Base-by-base conservation (phyloP, 1,140 invertebrate species). In the Ips typographus region DNA sequence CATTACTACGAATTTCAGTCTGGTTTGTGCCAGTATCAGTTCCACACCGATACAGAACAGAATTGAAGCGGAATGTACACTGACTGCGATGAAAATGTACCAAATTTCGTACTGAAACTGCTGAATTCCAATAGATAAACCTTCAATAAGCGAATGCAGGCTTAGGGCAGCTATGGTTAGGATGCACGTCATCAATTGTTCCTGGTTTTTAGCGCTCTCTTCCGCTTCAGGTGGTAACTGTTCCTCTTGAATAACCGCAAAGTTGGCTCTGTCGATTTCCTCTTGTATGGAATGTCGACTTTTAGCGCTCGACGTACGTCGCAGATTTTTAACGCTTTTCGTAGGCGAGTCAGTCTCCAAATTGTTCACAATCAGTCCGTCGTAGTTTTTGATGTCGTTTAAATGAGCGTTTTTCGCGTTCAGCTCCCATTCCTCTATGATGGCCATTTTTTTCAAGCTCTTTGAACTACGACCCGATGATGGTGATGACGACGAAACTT, bases 91-190 rank as follows among this genome's bases (percentile, higher is more conserved):
- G 47, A 91, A 89, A n/a, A 92, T 78, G 51, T 89, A 87, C 75
- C 88, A 86, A 5, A 91, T 85, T 55, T 87, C 87, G 1, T 80
- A 74, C 1, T 85, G 74, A 1, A 84, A 84, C 1, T 81, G 81
- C 75, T 92, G 90, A 1, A 94, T 79, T 2, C 92, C 92, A 22
- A 94, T 89, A 0, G 92, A 90, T 58, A 94, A 80, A 1, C 92
- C 92, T 81, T 94, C 92, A 76, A 94, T 91, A 22, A 94, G 84
- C 0, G 90, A 89, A 76, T 94, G 92, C 70, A 93, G 88, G 0
- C 90, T 91, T 2, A 94, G 78, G 0, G 92, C 91, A 22, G 91
- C 76, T n/a, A 93, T 86, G 2, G 91, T 87, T 37, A 92, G 72
- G 38, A 89, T 73, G 39, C 88, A 86, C 57, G 88, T 78, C 61